Evolutionary conservation across 2,113 vertebrate species (phyloP).

Genomic region (Muscicapa adusta): DNA sequence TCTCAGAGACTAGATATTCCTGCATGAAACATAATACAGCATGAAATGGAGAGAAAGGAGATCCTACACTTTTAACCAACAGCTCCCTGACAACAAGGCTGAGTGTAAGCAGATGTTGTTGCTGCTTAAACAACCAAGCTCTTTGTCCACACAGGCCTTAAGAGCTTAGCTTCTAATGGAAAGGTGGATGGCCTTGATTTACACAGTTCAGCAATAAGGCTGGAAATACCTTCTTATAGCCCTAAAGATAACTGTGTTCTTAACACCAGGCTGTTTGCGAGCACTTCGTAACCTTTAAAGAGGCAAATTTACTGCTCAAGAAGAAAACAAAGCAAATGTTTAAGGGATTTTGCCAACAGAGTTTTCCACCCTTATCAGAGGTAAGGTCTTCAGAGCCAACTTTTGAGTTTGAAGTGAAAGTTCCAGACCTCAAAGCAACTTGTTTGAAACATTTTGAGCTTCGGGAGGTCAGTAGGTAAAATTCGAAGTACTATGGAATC

Average conservation of each 20-base stretch:
- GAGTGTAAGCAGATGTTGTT: slow-evolving; percentile 70
- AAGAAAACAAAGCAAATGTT: slow-evolving; percentile 30
- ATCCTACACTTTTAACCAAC: slow-evolving; percentile 50
- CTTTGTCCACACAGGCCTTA: slow-evolving; percentile 55
- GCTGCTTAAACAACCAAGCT: slow-evolving; percentile 53
- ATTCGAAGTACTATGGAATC: neutral
- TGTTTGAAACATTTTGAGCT: neutral
- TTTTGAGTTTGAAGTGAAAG: neutral
- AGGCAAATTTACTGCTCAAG: slow-evolving; percentile 2
- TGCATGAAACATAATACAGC: slow-evolving; percentile 45
- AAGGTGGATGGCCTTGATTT: slow-evolving; percentile 63
- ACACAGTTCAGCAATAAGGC: slow-evolving; percentile 38
- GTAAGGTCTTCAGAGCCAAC: neutral
- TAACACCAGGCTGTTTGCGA: neutral
- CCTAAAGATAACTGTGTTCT: slow-evolving; percentile 20
- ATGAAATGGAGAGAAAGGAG: slow-evolving; percentile 60
- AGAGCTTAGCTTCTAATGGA: slow-evolving; percentile 60
- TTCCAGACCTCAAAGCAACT: neutral
- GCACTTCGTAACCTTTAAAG: slow-evolving; percentile 33
- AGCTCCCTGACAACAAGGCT: slow-evolving; percentile 53
- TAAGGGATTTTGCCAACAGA: slow-evolving; percentile 3
- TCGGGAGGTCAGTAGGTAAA: neutral
- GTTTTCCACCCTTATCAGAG: slow-evolving; percentile 17
- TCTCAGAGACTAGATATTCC: slow-evolving; percentile 44
- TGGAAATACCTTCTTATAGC: slow-evolving; percentile 46